A percentile compares a stretch with the other conserved stretches of the same genome.
phyloP scores from a whole-genome alignment of 2,797 vertebrate species.

The Pyrocephalus nanus region DNA sequence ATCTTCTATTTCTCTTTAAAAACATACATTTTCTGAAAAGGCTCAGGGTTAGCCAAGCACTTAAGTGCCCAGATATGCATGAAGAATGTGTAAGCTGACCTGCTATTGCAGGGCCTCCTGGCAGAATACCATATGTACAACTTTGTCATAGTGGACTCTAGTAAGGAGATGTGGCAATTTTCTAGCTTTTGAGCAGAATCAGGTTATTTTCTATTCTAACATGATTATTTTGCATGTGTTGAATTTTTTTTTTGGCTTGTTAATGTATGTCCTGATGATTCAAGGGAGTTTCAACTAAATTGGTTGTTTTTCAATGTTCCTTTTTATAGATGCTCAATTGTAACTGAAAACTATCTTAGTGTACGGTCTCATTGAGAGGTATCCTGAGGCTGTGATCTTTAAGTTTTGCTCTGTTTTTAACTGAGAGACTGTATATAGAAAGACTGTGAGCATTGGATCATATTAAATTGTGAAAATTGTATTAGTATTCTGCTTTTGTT shows the following conservation, averaged over 20 bases:
- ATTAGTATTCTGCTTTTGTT: background rate
- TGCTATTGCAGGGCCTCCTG: background rate
- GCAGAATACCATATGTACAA: background rate
- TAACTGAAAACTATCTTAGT: background rate
- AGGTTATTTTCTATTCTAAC: conserved; percentile 18
- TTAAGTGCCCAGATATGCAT: conserved; percentile 60
- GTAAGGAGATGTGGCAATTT: background rate
- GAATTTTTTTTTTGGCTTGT: conserved; percentile 42
- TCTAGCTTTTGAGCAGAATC: background rate
- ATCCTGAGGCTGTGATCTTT: background rate
- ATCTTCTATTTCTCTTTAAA: conserved; percentile 8
- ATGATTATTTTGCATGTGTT: conserved; percentile 4
- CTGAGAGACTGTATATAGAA: background rate
- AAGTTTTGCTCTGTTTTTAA: background rate
- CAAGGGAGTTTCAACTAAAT: conserved; percentile 17
- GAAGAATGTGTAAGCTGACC: conserved; percentile 4
- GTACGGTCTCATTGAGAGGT: background rate
- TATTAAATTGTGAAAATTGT: background rate
- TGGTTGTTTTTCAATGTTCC: background rate
- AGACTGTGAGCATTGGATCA: background rate
- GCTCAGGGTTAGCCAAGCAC: conserved; percentile 37
- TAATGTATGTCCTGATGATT: conserved; percentile 26
- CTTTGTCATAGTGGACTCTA: background rate
- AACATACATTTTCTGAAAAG: conserved; percentile 47
- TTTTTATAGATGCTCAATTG: background rate